Percentiles rank a stretch among this genome's conserved stretches.
Evolutionary conservation across 2,888 invertebrate species (phyloP).

Genomic region (Caenorhabditis doughertyi): DNA sequence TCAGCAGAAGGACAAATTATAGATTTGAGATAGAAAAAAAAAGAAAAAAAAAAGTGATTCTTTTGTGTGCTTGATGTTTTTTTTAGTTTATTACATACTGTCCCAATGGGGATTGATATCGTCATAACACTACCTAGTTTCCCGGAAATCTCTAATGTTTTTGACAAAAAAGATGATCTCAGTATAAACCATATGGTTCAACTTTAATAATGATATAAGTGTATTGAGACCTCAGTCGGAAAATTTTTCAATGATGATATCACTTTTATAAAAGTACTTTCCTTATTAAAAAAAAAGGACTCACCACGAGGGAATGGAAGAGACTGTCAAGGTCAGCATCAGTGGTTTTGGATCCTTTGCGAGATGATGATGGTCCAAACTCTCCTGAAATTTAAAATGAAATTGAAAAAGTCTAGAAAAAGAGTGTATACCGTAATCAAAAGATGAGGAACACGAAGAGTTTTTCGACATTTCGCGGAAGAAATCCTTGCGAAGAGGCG

Average conservation of each 20-base stretch:
- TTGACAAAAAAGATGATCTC: background rate
- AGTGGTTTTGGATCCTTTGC: slow-evolving; percentile 52
- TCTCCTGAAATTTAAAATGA: slow-evolving; percentile 32
- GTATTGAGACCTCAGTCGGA: background rate
- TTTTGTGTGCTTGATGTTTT: slow-evolving; percentile 16
- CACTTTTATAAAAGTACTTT: slow-evolving; percentile 3
- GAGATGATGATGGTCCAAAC: slow-evolving; percentile 34
- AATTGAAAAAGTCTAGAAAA: background rate
- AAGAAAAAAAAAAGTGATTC: background rate
- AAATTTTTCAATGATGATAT: background rate
- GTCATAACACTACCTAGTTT: slow-evolving; percentile 2
- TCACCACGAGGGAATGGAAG: slow-evolving; percentile 45
- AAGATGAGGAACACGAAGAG: slow-evolving; percentile 46
- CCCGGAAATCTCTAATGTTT: slow-evolving; percentile 1
- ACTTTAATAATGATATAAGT: background rate
- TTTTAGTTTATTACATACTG: background rate
- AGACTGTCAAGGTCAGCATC: slow-evolving; percentile 52
- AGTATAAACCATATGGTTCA: slow-evolving; percentile 5
- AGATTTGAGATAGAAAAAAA: background rate
- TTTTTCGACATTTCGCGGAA: slow-evolving; percentile 57
- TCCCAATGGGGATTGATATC: slow-evolving; percentile 6
- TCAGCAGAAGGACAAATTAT: background rate
- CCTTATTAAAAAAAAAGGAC: slow-evolving; percentile 2
- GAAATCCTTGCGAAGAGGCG: slow-evolving; percentile 45
- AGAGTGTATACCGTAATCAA: slow-evolving; percentile 31